These are phyloP conservation scores for Pogonophryne albipinna DNA, from an alignment of 2,797 vertebrate species.

Conservation along the genomic window DNA sequence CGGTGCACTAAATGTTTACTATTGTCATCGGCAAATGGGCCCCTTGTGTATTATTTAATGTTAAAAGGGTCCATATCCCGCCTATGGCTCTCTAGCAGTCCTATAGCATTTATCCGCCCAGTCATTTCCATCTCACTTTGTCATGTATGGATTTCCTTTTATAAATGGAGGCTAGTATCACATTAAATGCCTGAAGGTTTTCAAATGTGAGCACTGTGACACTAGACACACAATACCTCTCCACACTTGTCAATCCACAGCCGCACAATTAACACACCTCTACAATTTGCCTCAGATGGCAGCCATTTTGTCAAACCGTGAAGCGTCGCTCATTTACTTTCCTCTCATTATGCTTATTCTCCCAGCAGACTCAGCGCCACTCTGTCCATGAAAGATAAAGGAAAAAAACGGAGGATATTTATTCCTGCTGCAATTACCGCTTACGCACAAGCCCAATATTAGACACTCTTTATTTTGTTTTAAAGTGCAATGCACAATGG, in stretches of 20 bases:
- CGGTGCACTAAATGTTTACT: conserved; percentile 13
- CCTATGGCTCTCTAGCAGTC: conserved; percentile 24
- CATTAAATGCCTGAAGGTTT: conserved; percentile 12
- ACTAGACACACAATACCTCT: conserved; percentile 17
- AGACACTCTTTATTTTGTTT: conserved; percentile 52
- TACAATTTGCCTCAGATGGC: conserved; percentile 56
- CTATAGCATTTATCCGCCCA: conserved; percentile 17
- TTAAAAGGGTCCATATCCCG: conserved; percentile 4
- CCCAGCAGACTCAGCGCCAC: conserved; percentile 49
- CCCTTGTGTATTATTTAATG: conserved; percentile 33
- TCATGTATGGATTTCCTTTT: conserved; percentile 38
- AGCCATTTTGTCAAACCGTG: conserved; percentile 69
- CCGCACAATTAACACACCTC: conserved; percentile 30
- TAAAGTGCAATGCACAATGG: conserved; percentile 33
- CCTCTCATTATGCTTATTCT: conserved; percentile 71
- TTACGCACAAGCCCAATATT: conserved; percentile 42
- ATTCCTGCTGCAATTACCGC: conserved; percentile 66
- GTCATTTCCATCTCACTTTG: conserved; percentile 26
- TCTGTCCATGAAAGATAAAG: conserved; percentile 75
- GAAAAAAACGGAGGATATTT: conserved; percentile 60
- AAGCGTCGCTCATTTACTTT: conserved; percentile 61
- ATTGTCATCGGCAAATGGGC: background rate
- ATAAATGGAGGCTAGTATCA: conserved; percentile 25
- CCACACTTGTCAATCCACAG: conserved; percentile 38
- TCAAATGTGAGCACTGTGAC: background rate